Conservation (phyloP, 2,113 vertebrate genomes). For the Hippocampus mohnikei region DNA sequence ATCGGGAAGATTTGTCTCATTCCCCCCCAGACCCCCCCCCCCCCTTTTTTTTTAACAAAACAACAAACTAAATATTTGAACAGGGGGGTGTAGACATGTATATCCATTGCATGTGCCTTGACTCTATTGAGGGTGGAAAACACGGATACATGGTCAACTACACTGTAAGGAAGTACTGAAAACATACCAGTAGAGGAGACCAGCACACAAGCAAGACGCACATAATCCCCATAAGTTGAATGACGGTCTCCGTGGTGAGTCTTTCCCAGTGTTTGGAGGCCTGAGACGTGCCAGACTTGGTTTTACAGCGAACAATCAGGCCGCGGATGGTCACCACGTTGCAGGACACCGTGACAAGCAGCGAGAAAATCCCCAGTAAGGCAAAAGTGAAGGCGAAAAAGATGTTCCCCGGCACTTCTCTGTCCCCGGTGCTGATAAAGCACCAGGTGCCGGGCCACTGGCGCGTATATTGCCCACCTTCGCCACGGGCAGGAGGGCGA, state of each 20-base stretch:
- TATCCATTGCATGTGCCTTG: background rate
- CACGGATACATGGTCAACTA: background rate
- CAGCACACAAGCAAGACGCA: slow-evolving; percentile 90
- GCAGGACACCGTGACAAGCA: slow-evolving; percentile 82
- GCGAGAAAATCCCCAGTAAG: slow-evolving; percentile 79
- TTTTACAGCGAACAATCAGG: slow-evolving; percentile 80
- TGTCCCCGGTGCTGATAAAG: slow-evolving; percentile 81
- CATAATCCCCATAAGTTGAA: slow-evolving; percentile 93
- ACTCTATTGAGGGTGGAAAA: no score
- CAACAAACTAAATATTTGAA: no score
- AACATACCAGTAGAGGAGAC: slow-evolving; percentile 92
- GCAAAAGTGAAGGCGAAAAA: slow-evolving; percentile 86
- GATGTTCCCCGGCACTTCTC: slow-evolving; percentile 60
- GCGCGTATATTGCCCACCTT: slow-evolving; percentile 83
- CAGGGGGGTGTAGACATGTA: no score
- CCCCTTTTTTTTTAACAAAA: no score
- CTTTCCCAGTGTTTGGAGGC: slow-evolving; percentile 85
- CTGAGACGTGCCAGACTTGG: slow-evolving; percentile 68
- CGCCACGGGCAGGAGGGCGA: slow-evolving; percentile 83
- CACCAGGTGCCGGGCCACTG: slow-evolving; percentile 98
- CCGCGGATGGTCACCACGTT: slow-evolving; percentile 88
- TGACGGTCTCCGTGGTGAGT: slow-evolving; percentile 87
- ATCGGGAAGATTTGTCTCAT: no score
- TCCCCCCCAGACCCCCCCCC: no score
- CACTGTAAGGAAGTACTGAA: background rate